These are phyloP conservation scores for Cassiopea andromeda DNA, from an alignment of 30 jellyfish, hydroid and myxozoan genomes.

Conservation along the genomic window DNA sequence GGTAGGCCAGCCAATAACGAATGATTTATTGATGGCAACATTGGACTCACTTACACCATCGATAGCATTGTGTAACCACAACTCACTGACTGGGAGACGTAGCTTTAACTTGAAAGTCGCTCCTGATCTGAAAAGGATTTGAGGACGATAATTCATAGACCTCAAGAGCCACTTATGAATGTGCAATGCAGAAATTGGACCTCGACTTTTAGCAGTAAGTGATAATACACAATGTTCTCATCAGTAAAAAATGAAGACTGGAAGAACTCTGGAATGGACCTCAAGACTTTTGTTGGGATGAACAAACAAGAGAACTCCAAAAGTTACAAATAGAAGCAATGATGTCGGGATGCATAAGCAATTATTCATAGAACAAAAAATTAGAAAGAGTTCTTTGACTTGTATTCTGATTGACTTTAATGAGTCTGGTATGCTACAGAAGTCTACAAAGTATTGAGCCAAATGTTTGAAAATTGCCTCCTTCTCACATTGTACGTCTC, in stretches of 20 bases:
- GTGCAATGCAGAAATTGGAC: not conserved
- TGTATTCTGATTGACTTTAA: too few species aligned
- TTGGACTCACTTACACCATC: slow-evolving; percentile 91
- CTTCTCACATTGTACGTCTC: too few species aligned
- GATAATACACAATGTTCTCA: not conserved
- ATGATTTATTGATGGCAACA: slow-evolving; percentile 77
- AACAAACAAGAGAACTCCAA: too few species aligned
- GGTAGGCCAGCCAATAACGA: slow-evolving; percentile 99
- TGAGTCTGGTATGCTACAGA: too few species aligned
- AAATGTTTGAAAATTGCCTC: too few species aligned
- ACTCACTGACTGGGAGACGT: slow-evolving; percentile 87
- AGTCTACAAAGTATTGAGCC: too few species aligned
- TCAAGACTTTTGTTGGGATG: too few species aligned
- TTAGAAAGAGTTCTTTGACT: too few species aligned
- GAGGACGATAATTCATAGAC: slow-evolving; percentile 5
- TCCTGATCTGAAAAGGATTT: slow-evolving; percentile 69
- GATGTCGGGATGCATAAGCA: too few species aligned
- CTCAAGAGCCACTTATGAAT: not conserved
- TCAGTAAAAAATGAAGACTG: not conserved
- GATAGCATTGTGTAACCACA: slow-evolving; percentile 82
- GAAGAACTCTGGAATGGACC: not conserved
- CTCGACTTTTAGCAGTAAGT: not conserved
- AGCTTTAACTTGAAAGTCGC: slow-evolving; percentile 89
- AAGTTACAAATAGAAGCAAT: too few species aligned
- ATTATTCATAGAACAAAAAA: too few species aligned